phyloP scores from a whole-genome alignment of 2,797 vertebrate species.

The Poecilia velifera region DNA sequence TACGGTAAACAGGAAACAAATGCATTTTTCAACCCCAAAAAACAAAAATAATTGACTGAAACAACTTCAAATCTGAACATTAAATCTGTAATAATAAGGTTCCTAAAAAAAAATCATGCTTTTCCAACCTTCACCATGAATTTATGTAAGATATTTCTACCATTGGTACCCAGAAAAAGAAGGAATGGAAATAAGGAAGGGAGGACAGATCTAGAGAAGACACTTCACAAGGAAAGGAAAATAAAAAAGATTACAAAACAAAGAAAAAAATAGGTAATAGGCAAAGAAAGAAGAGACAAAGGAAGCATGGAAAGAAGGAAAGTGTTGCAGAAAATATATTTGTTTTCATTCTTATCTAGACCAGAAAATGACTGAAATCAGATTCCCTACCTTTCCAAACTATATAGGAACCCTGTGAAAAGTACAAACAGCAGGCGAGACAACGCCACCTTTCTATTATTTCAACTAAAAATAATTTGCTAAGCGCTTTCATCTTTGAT shows the following conservation, averaged over 20 bases:
- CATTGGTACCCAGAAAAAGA: background rate
- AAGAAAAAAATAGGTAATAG: background rate
- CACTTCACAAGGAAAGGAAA: background rate
- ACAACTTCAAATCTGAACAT: background rate
- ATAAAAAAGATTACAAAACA: background rate
- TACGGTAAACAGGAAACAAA: constrained; percentile 15
- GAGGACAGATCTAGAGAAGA: background rate
- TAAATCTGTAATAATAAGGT: background rate
- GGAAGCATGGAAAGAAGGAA: background rate
- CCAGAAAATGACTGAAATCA: background rate
- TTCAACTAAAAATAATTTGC: constrained; percentile 13
- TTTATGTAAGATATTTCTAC: background rate
- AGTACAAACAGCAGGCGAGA: background rate
- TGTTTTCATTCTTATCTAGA: background rate
- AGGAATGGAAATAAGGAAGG: background rate
- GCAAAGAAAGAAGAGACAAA: background rate
- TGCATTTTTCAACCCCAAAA: background rate
- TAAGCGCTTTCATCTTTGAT: constrained; percentile 25
- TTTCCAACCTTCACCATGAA: background rate
- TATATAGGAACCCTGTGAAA: constrained; percentile 5
- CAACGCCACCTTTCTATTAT: constrained; percentile 7
- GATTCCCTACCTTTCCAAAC: background rate
- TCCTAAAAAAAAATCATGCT: background rate
- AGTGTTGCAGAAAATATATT: background rate
- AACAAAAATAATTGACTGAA: background rate